phyloP scores from a whole-genome alignment of 2,888 invertebrate species.

The Hesperia comma region DNA sequence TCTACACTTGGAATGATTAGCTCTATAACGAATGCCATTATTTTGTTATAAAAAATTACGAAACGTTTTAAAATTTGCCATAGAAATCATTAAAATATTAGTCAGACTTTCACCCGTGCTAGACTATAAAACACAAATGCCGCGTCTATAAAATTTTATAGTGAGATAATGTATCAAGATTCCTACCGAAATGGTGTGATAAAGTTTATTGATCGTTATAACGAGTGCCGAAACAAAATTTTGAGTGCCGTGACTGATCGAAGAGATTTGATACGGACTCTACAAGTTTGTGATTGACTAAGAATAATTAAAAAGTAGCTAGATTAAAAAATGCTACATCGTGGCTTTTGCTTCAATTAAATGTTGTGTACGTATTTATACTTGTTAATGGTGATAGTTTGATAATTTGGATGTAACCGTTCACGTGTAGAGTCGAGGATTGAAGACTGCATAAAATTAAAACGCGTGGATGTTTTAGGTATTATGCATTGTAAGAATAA shows the following conservation, averaged over 20 bases:
- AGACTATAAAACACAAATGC: conserved; percentile 59
- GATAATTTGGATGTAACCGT: no score
- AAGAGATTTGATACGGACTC: conserved; percentile 62
- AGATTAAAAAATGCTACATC: conserved; percentile 41
- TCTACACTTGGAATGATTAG: conserved; percentile 34
- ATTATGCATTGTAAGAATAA: no score
- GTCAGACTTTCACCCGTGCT: conserved; percentile 60
- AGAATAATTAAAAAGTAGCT: conserved; percentile 76
- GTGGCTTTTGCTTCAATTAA: not conserved
- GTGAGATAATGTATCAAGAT: conserved; percentile 68
- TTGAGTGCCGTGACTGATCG: conserved; percentile 69
- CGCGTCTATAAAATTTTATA: conserved; percentile 67
- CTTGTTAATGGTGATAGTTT: not conserved
- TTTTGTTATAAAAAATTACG: conserved; percentile 40
- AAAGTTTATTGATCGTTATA: conserved; percentile 78
- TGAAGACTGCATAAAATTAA: no score
- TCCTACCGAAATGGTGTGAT: conserved; percentile 79
- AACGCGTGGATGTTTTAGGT: no score
- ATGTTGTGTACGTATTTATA: not conserved
- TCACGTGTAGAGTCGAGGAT: no score
- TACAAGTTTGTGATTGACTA: conserved; percentile 69
- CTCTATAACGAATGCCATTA: conserved; percentile 37
- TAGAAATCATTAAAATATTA: conserved; percentile 49
- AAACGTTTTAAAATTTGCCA: conserved; percentile 45
- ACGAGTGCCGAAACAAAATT: conserved; percentile 68